A percentile compares a stretch with the other conserved stretches of the same genome.
These are phyloP conservation scores for Mustela lutreola DNA, from an alignment of 2,113 vertebrate species.

Conservation along the genomic window DNA sequence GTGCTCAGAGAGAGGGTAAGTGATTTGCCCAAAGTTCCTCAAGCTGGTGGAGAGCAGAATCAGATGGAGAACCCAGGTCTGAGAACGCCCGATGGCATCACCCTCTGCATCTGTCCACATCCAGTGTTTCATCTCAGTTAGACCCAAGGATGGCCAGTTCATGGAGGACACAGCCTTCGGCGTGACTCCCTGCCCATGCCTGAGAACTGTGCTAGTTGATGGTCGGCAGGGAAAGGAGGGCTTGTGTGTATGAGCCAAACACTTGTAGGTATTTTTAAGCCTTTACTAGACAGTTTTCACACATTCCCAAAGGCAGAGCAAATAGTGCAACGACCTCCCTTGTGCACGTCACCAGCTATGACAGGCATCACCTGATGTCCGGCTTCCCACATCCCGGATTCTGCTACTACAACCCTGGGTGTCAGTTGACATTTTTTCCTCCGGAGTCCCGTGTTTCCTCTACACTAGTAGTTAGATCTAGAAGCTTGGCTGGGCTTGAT, in stretches of 20 bases:
- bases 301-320: not conserved
- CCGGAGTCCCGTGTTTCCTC: not conserved
- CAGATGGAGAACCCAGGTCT: no score
- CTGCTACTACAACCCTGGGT: not conserved
- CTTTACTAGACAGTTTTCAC: not conserved
- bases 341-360: no score
- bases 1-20: not conserved
- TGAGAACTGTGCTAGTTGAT: not conserved
- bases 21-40: not conserved
- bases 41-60: not conserved
- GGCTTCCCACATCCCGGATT: not conserved
- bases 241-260: not conserved
- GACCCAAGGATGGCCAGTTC: not conserved
- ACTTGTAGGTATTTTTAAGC: not conserved
- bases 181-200: no score
- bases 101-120: rapidly evolving
- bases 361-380: rapidly evolving
- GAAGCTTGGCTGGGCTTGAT: not conserved
- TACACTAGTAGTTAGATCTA: not conserved
- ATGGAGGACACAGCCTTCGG: rapidly evolving
- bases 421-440: not conserved
- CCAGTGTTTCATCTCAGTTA: no score
- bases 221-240: no score
- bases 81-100: not conserved
- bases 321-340: not conserved